Base-by-base conservation (phyloP, 1,140 invertebrate species). In the Parapsyche elsis region DNA sequence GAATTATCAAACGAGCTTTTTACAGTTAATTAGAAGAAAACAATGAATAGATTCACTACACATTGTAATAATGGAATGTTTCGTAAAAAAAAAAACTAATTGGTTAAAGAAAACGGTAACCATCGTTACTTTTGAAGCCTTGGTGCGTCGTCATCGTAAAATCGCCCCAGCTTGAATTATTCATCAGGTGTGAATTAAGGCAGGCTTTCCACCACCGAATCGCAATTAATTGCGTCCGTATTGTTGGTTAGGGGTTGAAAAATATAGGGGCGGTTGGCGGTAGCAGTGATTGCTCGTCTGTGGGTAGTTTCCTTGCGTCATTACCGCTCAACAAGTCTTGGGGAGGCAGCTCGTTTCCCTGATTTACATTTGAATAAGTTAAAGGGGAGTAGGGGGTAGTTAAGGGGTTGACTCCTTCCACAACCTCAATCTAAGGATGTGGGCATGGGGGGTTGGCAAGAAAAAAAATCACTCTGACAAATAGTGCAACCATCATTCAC, bases 361-460 rank as follows among this genome's bases (percentile, higher is more conserved):
- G 75, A 79, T 81, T 81, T 81, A 61, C 81, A 81, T 81, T 81
- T 75, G 61, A 81, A 81, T 79, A 77, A 79, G 64, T 26, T 26
- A 9, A n/a, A 67, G n/a, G n/a, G n/a, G n/a, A 67, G 76, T 38
- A 76, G 64, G 46, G 46, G 45, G 53, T 9, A 14, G 49, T 12
- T 44, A 70, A 46, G 44, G 57, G 19, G 16, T 57, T 64, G 46
- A 9, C 10, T 16, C 49, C 49, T 12, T 12, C 49, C 49, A 12
- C 49, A 53, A 1, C 10, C 1, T 53, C 16, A 7, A 46, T 12
- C 5, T 5, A 46, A 12, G 5, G 5, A 46, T 12, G 45, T 7
- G 12, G 12, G 12, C 45, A 74, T 16, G 2, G 49, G 46, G 44
- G 71, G 70, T 71, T 71, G 26, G 45, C 14, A 61, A 61, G 21